Evolutionary conservation across 2,113 vertebrate species (phyloP).

Genomic region (Scortum barcoo): DNA sequence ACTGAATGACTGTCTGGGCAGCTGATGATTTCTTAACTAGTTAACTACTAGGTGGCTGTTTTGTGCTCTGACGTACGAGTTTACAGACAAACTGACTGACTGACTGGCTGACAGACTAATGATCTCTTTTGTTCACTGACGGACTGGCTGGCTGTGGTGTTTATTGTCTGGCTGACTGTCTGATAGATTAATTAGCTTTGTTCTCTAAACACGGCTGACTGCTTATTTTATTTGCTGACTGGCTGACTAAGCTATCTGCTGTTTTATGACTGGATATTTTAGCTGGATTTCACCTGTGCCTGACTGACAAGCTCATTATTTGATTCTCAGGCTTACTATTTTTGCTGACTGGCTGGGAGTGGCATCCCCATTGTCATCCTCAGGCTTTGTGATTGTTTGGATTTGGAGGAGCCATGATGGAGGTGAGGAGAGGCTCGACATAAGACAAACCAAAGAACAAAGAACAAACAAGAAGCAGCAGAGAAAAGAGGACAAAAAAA

Average conservation of each 20-base stretch:
- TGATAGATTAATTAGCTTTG: slow-evolving; percentile 13
- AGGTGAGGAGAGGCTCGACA: neutral
- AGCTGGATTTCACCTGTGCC: neutral
- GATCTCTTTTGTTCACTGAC: slow-evolving; percentile 19
- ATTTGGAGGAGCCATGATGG: neutral
- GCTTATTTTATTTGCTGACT: neutral
- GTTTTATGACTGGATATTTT: neutral
- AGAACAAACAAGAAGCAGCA: neutral
- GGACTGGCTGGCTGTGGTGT: neutral
- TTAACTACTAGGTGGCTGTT: neutral
- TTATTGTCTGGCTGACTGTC: slow-evolving; percentile 13
- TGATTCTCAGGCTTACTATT: neutral
- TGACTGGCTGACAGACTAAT: neutral
- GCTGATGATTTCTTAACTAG: neutral
- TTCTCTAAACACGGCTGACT: neutral
- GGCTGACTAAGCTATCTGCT: neutral
- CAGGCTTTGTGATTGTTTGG: slow-evolving; percentile 10
- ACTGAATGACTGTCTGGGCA: neutral
- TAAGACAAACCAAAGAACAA: neutral
- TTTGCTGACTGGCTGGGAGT: slow-evolving; percentile 34
- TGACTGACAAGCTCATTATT: neutral
- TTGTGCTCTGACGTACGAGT: neutral
- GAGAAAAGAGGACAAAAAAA: neutral
- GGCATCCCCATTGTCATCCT: slow-evolving; percentile 28
- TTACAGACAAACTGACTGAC: neutral